phyloP scores from a whole-genome alignment of 2,113 vertebrate species.

The Neofelis nebulosa region DNA sequence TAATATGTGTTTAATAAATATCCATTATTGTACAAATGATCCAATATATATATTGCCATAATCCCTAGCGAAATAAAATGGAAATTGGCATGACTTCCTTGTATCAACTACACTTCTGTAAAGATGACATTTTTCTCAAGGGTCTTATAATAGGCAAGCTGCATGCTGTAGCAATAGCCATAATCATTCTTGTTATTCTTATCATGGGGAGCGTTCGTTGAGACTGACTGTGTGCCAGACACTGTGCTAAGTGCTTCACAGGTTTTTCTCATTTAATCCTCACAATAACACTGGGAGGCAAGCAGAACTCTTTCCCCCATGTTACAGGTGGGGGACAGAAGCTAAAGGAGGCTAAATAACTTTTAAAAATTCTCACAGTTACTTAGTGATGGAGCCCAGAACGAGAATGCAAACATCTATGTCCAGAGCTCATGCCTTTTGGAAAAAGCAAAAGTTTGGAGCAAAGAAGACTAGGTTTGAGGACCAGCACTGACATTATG shows the following conservation, averaged over 20 bases:
- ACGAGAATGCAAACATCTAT: not conserved
- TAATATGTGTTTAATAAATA: constrained; percentile 3
- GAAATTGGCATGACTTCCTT: not conserved
- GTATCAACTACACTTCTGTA: not conserved
- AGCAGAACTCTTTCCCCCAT: not conserved
- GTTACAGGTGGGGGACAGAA: not conserved
- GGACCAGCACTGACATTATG: not conserved
- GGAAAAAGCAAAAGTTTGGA: not conserved
- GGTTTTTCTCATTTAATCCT: not conserved
- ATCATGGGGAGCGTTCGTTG: not conserved
- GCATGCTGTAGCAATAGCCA: not conserved
- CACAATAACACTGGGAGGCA: not conserved
- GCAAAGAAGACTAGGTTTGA: not conserved
- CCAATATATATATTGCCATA: not conserved
- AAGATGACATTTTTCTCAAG: constrained; percentile 17
- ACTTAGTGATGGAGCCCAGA: not conserved
- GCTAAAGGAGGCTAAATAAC: not conserved
- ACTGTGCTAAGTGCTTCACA: not conserved
- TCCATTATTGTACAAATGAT: constrained; percentile 3
- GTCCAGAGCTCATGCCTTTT: not conserved
- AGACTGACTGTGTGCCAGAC: too few species aligned
- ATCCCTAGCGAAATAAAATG: not conserved
- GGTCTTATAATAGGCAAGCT: not conserved
- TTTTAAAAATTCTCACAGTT: not conserved
- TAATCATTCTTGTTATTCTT: not conserved